Base-by-base conservation (phyloP, 2,113 vertebrate species). In the Hemicordylus capensis region DNA sequence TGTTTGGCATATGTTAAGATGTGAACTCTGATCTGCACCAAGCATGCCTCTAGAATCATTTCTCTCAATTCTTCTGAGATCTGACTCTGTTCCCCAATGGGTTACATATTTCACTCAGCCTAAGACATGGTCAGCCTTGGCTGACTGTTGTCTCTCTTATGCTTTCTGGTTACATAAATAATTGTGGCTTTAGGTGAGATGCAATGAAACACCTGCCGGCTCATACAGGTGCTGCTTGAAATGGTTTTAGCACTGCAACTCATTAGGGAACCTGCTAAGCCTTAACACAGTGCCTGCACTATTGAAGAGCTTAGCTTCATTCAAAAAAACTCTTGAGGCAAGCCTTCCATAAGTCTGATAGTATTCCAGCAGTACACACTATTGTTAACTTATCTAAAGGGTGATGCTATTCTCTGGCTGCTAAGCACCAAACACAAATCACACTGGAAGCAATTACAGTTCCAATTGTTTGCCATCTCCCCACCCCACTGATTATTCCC, bases 381-480 rank as follows among this genome's bases (percentile, higher is more conserved):
- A 74, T 44, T 85, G 69, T 31, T 80, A 88, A 37, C 17, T 54
- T 24, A 46, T 39, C 75, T 87, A 51, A 56, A 81, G 48, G 34
- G 51, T 31, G 15, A 31, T 81, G 48, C 7, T 34, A 81, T 70
- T 70, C 34, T 26, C 17, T 70, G 54, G 12, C 34, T 42, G 66
- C 31, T n/a, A 28, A 34, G 46, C 3, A 4, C 22, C 20, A 61
- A 54, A 84, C 26, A 66, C 34, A 84, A 76, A 63, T 48, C n/a
- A 64, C 59, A 20, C 22, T 76, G n/a, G 54, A 64, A 76, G 61
- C 58, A 76, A 76, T 67, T 76, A 66, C 42, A 66, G 10, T 84
- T 84, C 22, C 51, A 9, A 67, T 14, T 20, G 26, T 28, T 84
- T 64, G 42, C 73, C 26, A 31, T 20, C 4, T 75, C 58, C 42